These are phyloP conservation scores for Geodia barretti DNA, from an alignment of 37 sponge, comb jelly and placozoan genomes.

Conservation along the genomic window DNA sequence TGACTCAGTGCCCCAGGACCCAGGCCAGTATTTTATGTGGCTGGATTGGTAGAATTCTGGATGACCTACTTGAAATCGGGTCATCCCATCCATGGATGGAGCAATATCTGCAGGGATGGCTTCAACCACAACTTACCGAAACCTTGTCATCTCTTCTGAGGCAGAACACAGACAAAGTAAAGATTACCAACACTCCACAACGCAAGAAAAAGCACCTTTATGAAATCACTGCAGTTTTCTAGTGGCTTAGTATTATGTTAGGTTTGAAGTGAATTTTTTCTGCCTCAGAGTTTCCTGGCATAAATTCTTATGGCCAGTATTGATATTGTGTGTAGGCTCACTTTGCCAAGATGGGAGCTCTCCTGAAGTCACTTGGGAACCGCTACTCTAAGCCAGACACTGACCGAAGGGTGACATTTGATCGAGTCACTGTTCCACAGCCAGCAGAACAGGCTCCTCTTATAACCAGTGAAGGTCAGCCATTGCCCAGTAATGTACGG, in stretches of 20 bases:
- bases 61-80: neutral
- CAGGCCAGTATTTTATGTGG: constrained; percentile 11
- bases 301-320: too few species aligned
- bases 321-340: neutral
- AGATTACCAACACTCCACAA: too few species aligned
- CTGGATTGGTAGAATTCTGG: neutral
- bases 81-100: neutral
- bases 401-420: neutral
- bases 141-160: neutral
- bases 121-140: neutral
- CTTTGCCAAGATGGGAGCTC: neutral
- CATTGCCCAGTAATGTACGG: too few species aligned
- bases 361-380: neutral
- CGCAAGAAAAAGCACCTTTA: too few species aligned
- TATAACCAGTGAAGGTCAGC: too few species aligned
- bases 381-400: neutral
- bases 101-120: neutral
- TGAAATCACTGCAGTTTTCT: too few species aligned
- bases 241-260: neutral
- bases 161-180: neutral
- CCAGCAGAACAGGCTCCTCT: too few species aligned
- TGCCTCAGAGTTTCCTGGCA: neutral
- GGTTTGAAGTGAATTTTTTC: neutral
- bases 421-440: too few species aligned
- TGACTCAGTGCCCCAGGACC: constrained; percentile 7